Base-by-base conservation (phyloP, 2,113 vertebrate species). In the Ornithorhynchus anatinus region DNA sequence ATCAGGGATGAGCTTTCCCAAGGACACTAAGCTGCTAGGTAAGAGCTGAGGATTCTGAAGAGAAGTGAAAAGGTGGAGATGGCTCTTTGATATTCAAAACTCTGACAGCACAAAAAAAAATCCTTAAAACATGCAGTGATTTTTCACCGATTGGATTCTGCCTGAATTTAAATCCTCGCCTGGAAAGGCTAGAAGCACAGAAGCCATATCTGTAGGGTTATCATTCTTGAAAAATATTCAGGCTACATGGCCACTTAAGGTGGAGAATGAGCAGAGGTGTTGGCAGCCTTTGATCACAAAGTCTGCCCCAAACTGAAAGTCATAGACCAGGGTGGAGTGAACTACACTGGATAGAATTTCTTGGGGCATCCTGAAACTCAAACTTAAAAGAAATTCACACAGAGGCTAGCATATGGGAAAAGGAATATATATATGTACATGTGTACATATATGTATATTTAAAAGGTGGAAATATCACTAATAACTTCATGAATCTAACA, bases 401-500 rank as follows among this genome's bases (percentile, higher is more conserved):
- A 14, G 16, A 35, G 8, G 36, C 35, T 61, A 35, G 14, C 13
- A 25, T 62, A 44, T 44, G 31, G 47, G 47, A 27, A 29, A 50
- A 17, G 47, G 23, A 38, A 51, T n/a, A 54, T 35, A 5, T 42
- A 10, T 22, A 48, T 47, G 61, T 38, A 60, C 44, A 58, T 17
- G 70, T 77, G 65, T 45, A 65, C 17, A 58, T 70, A 59, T 61
- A 72, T 61, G 70, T 43, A 70, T 22, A 7, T 5, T 59, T 22
- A 39, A 58, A 60, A 75, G 36, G 40, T 44, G 75, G 74, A 81
- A 66, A 79, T 73, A 79, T 81, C 57, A 67, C 61, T 81, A 88
- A 83, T 76, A 81, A 84, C 45, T 75, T 79, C 69, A 60, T 87
- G 80, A 79, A 88, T 84, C 66, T 75, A 89, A 80, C 88, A 92